Base-by-base conservation (phyloP, 2,888 invertebrate species). In the Chloroclysta siterata region DNA sequence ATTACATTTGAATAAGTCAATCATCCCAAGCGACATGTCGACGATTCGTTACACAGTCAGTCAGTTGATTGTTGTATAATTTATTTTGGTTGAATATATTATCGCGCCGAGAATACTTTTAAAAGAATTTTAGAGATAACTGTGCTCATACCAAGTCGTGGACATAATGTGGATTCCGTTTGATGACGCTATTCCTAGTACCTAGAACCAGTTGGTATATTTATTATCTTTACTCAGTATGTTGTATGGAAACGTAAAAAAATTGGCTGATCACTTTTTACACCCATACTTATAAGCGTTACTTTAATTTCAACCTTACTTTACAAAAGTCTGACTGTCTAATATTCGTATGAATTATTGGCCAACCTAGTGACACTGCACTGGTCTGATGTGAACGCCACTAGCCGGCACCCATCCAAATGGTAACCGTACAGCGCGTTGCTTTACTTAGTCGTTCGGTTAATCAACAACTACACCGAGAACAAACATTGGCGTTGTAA, bases 101-200 rank as follows among this genome's bases (percentile, higher is more conserved):
- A 58, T 28, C 63, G 50, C 14, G 39, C 53, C 42, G 41, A 58
- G 63, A 39, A 58, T 59, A 54, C 5, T 39, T 58, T 59, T 44
- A 29, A 63, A 63, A 54, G 52, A 48, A 57, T 53, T 57, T 63
- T 11, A 53, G 33, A 60, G 54, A 60, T 55, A 59, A 64, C 42
- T 17, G 41, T 33, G 53, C 28, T 39, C 53, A 39, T 48, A 53
- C 41, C 39, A 13, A 54, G 48, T 44, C 55, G 29, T 55, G 41
- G 22, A 62, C 51, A 55, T 51, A 50, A 55, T 59, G 29, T 28
- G 47, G 48, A 60, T 60, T 55, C 60, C 60, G 36, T 48, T 60
- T 36, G 51, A 56, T 60, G 64, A 60, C 60, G 36, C 17, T 15
- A 44, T 15, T 3, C 33, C 33, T 33, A 33, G 33, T 33, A 39